These are phyloP conservation scores for Malurus leucopterus DNA, from an alignment of 2,797 vertebrate species.

Conservation along the genomic window DNA sequence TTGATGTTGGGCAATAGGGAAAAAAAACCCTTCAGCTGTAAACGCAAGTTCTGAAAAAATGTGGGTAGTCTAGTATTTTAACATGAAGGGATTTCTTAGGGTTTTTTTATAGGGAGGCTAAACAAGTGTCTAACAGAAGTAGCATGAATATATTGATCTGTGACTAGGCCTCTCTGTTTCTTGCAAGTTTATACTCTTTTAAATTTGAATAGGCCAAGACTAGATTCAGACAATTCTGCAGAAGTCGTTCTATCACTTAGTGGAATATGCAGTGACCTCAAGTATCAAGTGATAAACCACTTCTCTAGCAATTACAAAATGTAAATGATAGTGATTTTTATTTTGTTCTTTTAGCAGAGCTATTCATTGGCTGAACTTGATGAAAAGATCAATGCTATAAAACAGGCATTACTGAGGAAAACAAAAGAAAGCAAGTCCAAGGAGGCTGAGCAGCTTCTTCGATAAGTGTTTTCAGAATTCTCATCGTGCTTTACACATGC, in stretches of 20 bases:
- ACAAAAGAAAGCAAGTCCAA: slow-evolving; percentile 80
- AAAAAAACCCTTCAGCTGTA: neutral
- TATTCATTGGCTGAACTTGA: slow-evolving; percentile 94
- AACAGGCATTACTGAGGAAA: slow-evolving; percentile 88
- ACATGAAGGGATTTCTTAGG: neutral
- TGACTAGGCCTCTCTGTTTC: neutral
- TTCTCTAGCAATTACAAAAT: slow-evolving; percentile 51
- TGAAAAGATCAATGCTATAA: slow-evolving; percentile 93
- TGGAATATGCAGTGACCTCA: neutral
- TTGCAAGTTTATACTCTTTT: neutral
- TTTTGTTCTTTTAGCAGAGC: slow-evolving; percentile 76
- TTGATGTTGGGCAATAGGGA: neutral
- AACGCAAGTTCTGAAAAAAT: neutral
- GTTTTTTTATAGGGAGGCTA: neutral
- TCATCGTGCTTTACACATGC: neutral
- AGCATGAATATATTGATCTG: neutral
- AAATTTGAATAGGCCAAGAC: neutral
- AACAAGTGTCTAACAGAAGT: neutral
- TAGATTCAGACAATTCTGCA: neutral
- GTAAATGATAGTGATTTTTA: slow-evolving; percentile 40
- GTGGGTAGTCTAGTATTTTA: neutral
- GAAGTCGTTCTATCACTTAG: neutral
- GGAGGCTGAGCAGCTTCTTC: slow-evolving; percentile 72
- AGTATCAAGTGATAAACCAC: neutral
- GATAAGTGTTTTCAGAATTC: slow-evolving; percentile 36